A percentile compares a stretch with the other conserved stretches of the same genome.
These are phyloP conservation scores for Takifugu flavidus DNA, from an alignment of 2,113 vertebrate genomes.

Conservation along the genomic window DNA sequence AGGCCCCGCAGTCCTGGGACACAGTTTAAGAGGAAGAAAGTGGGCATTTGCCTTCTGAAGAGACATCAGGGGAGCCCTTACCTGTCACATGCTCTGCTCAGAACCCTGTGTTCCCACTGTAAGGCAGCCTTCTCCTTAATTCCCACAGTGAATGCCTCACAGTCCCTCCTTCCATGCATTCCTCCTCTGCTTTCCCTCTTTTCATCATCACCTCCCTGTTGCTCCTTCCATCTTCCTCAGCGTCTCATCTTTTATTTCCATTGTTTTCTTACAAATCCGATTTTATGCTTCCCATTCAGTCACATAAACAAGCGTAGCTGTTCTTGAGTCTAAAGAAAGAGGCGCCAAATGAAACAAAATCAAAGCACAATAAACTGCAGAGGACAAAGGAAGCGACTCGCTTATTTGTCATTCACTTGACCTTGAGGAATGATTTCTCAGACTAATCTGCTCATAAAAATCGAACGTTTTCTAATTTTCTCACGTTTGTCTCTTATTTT, in stretches of 20 bases:
- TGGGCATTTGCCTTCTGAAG: conserved; percentile 11
- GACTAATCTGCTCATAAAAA: not conserved
- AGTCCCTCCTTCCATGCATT: conserved; percentile 1
- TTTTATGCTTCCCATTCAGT: not conserved
- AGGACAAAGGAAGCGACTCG: conserved; percentile 4
- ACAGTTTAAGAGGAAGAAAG: conserved; percentile 1
- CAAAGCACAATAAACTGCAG: not conserved
- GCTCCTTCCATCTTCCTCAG: not conserved
- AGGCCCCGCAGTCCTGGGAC: not conserved
- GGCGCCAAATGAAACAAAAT: not conserved
- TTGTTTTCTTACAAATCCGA: not conserved
- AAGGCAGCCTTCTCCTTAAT: conserved; percentile 8
- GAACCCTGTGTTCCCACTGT: not conserved
- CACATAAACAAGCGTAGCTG: not conserved
- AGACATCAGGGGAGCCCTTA: conserved; percentile 7
- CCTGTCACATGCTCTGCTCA: conserved; percentile 9
- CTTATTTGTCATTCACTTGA: conserved; percentile 30
- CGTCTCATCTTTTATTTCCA: not conserved
- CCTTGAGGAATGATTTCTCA: conserved; percentile 29
- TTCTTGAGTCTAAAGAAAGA: not conserved
- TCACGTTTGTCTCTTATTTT: too few relatives aligned
- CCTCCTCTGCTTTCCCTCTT: not conserved
- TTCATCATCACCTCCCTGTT: not conserved
- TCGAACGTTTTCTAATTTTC: not conserved
- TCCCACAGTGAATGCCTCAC: not conserved